phyloP scores from a whole-genome alignment of 2,797 vertebrate genomes.

The Rhinella marina region DNA sequence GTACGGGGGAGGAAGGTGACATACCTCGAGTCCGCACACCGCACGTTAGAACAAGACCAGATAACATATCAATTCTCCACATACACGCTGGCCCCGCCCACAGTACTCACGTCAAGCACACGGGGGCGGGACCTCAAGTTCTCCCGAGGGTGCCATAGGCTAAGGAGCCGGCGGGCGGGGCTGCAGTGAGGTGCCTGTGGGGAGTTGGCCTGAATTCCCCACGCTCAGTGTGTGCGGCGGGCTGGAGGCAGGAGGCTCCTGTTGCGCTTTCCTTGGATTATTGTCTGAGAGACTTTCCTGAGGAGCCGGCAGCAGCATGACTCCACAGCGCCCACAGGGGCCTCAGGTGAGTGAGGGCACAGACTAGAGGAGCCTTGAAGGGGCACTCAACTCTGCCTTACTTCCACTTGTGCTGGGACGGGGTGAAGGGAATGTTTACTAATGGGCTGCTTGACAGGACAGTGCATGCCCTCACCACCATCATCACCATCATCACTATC shows the following conservation, averaged over 20 bases:
- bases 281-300: not conserved
- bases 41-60: slow-evolving; percentile 2
- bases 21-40: not conserved
- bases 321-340: slow-evolving; percentile 23
- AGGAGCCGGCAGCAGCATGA: slow-evolving; percentile 12
- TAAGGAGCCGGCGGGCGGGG: slow-evolving; percentile 26
- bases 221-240: not conserved
- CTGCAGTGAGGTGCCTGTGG: not conserved
- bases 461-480: too few relatives aligned
- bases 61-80: slow-evolving; percentile 2
- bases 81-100: not conserved
- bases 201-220: slow-evolving; percentile 36
- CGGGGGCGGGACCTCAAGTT: slow-evolving; percentile 25
- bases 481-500: too few relatives aligned
- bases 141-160: not conserved
- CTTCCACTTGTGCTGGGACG: not conserved
- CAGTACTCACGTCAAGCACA: not conserved
- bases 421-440: not conserved
- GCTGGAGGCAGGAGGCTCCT: not conserved
- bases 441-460: not conserved
- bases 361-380: not conserved
- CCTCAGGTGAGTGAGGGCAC: slow-evolving; percentile 26
- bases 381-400: not conserved
- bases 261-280: not conserved
- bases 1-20: not conserved